These are phyloP conservation scores for Phrynocephalus guinanensis DNA, from an alignment of 2,797 vertebrate species.

Conservation along the genomic window DNA sequence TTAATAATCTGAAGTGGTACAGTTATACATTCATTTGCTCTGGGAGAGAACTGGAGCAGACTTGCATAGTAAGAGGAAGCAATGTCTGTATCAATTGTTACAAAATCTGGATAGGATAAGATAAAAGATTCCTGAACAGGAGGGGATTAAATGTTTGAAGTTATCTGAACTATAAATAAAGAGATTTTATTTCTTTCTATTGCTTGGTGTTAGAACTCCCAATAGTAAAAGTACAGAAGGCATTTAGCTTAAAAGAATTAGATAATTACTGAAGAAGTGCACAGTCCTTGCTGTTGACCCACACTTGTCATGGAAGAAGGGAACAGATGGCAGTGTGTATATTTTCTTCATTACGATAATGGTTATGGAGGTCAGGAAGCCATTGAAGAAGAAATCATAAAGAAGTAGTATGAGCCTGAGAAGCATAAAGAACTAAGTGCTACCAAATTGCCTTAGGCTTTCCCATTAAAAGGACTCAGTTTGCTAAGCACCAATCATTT, in stretches of 20 bases:
- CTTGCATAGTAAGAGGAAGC: background rate
- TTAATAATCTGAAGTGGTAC: too few species aligned
- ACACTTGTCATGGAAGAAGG: slow-evolving; percentile 31
- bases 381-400: slow-evolving; percentile 42
- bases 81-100: background rate
- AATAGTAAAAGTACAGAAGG: slow-evolving; percentile 1
- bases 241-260: slow-evolving; percentile 22
- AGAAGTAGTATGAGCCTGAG: slow-evolving; percentile 13
- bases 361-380: slow-evolving; percentile 43
- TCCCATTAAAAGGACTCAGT: slow-evolving; percentile 29
- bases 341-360: slow-evolving; percentile 40
- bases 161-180: slow-evolving; percentile 20
- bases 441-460: slow-evolving; percentile 34
- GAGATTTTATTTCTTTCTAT: background rate
- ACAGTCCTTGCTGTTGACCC: slow-evolving; percentile 17
- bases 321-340: slow-evolving; percentile 46
- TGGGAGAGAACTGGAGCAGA: background rate
- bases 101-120: background rate
- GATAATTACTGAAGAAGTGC: slow-evolving; percentile 25
- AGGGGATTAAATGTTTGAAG: background rate
- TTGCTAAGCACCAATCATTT: slow-evolving; percentile 41
- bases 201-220: slow-evolving; percentile 1
- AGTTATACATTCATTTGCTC: background rate
- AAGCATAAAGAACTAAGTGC: slow-evolving; percentile 35
- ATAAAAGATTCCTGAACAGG: background rate